Percentiles rank a stretch among this genome's conserved stretches.
Evolutionary conservation across 2,888 invertebrate genomes (phyloP).

Genomic region (Tineola bisselliella): DNA sequence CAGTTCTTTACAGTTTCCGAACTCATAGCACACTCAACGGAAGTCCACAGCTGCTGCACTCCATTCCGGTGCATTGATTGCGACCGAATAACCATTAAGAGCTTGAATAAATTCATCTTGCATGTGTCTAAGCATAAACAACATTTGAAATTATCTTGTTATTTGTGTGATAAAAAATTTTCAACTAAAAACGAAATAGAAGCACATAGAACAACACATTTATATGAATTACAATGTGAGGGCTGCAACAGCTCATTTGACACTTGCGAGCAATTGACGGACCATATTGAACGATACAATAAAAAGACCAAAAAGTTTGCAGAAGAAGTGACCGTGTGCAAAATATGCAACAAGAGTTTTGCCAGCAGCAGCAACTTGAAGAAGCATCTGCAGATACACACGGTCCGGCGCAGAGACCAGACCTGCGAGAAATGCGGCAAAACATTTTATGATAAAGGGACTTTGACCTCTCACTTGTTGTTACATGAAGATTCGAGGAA

Average conservation of each 20-base stretch:
- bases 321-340: conserved; percentile 26
- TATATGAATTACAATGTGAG: conserved; percentile 23
- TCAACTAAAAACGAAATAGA: conserved; percentile 21
- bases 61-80: conserved; percentile 74
- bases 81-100: conserved; percentile 66
- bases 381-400: conserved; percentile 69
- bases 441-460: conserved; percentile 33
- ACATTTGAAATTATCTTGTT: conserved; percentile 59
- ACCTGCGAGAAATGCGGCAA: conserved; percentile 48
- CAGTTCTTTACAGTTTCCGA: conserved; percentile 35
- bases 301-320: conserved; percentile 23
- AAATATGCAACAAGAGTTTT: conserved; percentile 38
- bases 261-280: conserved; percentile 26
- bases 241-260: conserved; percentile 39
- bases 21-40: conserved; percentile 67
- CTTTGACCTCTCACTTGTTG: conserved; percentile 30
- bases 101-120: conserved; percentile 48
- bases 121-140: conserved; percentile 71
- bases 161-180: conserved; percentile 34
- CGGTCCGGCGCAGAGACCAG: conserved; percentile 39
- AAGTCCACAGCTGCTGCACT: conserved; percentile 68
- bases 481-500: conserved; percentile 38
- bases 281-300: conserved; percentile 30
- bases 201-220: conserved; percentile 29
- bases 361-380: conserved; percentile 32